phyloP scores from a whole-genome alignment of 1,140 invertebrate species.

The Drosophila suzukii region DNA sequence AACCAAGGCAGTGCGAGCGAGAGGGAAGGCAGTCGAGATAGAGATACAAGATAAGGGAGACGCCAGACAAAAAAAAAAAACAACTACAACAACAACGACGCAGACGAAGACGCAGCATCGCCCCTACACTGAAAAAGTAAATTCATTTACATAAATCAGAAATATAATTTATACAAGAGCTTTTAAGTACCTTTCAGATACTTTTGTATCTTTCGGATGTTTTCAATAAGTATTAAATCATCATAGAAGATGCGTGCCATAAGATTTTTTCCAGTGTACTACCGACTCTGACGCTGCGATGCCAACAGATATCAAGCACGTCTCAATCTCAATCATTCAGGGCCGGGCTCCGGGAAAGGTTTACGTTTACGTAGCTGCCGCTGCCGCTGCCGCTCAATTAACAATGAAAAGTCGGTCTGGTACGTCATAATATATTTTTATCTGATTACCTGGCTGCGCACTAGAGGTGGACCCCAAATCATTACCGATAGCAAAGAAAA shows the following conservation, averaged over 20 bases:
- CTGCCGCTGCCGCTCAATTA: constrained; percentile 71
- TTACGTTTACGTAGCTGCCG: constrained; percentile 35
- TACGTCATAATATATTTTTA: constrained; percentile 82
- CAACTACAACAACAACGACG: constrained; percentile 22
- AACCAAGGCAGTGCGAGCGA: constrained; percentile 18
- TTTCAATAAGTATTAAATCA: neutral
- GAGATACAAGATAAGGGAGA: constrained; percentile 72
- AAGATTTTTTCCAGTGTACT: constrained; percentile 2
- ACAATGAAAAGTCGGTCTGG: constrained; percentile 76
- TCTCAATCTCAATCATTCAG: constrained; percentile 76
- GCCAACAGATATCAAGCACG: constrained; percentile 75
- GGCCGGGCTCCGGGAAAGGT: constrained; percentile 49
- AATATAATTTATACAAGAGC: no score
- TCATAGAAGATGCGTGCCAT: neutral
- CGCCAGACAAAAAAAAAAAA: constrained; percentile 49
- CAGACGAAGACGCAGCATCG: constrained; percentile 35
- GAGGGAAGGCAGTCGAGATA: constrained; percentile 46
- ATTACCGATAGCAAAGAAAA: neutral
- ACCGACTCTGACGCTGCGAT: constrained; percentile 37
- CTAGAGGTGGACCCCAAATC: constrained; percentile 1
- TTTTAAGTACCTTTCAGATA: neutral
- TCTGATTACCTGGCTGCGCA: constrained; percentile 61
- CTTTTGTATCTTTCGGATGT: neutral
- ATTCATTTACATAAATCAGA: no score
- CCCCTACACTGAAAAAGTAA: constrained; percentile 12